A percentile compares a stretch with the other conserved stretches of the same genome.
Evolutionary conservation across 1,140 invertebrate genomes (phyloP).

Genomic region (Notospermus geniculatus): DNA sequence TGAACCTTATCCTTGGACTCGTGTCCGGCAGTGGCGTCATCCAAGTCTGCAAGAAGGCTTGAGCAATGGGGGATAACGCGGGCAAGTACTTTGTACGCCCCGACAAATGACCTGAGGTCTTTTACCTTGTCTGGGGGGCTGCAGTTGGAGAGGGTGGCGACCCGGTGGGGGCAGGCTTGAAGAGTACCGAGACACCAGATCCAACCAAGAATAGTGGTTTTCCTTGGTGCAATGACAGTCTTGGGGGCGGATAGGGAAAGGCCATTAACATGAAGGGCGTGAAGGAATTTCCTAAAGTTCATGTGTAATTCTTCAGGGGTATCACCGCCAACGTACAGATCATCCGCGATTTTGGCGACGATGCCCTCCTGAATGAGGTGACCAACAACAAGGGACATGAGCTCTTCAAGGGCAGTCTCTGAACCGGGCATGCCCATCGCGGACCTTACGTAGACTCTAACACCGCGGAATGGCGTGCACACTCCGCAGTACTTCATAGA

Average conservation of each 20-base stretch:
- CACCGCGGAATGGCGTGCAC: conserved; percentile 24
- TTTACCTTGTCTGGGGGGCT: conserved; percentile 10
- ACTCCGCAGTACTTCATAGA: conserved; percentile 29
- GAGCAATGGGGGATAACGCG: not conserved
- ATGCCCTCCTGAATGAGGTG: conserved; percentile 26
- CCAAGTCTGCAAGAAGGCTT: not conserved
- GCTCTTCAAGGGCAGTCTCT: too few relatives aligned
- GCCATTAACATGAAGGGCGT: too few relatives aligned
- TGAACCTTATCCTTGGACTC: not conserved
- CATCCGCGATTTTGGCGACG: conserved; percentile 17
- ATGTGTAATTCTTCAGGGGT: conserved; percentile 7
- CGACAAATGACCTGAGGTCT: too few relatives aligned
- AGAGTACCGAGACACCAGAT: conserved; percentile 19
- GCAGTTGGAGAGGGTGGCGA: conserved; percentile 16
- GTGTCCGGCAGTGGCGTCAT: not conserved
- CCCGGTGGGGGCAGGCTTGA: conserved; percentile 20
- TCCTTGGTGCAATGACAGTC: conserved; percentile 14
- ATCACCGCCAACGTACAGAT: conserved; percentile 13
- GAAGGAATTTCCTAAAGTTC: conserved; percentile 8
- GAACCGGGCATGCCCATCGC: conserved; percentile 35
- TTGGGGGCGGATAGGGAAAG: conserved; percentile 13
- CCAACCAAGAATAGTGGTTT: conserved; percentile 21
- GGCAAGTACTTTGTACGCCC: conserved; percentile 8
- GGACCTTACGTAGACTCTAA: conserved; percentile 22
- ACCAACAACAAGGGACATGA: conserved; percentile 28